Base-by-base conservation (phyloP, 2,888 invertebrate genomes). In the Ophonus ardosiacus region DNA sequence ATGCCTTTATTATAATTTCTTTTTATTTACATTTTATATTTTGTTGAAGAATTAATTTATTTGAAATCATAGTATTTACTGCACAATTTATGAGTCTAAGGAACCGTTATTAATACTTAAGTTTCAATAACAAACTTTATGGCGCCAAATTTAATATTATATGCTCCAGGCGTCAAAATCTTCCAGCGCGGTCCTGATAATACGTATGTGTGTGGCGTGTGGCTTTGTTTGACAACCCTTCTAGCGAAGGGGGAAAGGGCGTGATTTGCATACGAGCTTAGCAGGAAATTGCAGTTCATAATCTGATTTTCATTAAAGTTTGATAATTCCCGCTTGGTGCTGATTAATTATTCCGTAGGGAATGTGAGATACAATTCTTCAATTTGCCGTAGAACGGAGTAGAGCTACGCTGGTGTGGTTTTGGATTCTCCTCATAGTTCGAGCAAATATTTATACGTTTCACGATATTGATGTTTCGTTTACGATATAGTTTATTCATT, bases 221-320 rank as follows among this genome's bases (percentile, higher is more conserved):
- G 81, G 56, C 68, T 65, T 81, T 81, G 81, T 81, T 81, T 65
- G 65, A 74, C 71, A 74, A 17, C 51, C 17, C 38, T 13, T 8
- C 24, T n/a, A 2, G 7, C 56, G 7, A 65, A 8, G 21, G 63
- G 51, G 51, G n/a, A 18, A 63, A 51, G 31, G 68, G 63, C n/a
- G 81, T 68, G 51, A 81, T 81, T 81, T 81, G 81, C 81, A 81
- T 81, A 81, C 68, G 65, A 81, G 81, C 81, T 81, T 68, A 68
- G 68, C 81, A 81, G 81, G 81, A 81, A 68, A 81, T 81, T 81
- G 81, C 81, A 81, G 81, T 81, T 81, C 68, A 81, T 81, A 81
- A 81, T 81, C 81, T 81, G 81, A 81, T 81, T 78, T 78, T 78
- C 78, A 78, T 78, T 68, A 81, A 81, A 81, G 68, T 81, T 81